Evolutionary conservation across 2,113 vertebrate genomes (phyloP), one percentile per base, ranked within the genome.

Genomic region (Coracopsis vasa): DNA sequence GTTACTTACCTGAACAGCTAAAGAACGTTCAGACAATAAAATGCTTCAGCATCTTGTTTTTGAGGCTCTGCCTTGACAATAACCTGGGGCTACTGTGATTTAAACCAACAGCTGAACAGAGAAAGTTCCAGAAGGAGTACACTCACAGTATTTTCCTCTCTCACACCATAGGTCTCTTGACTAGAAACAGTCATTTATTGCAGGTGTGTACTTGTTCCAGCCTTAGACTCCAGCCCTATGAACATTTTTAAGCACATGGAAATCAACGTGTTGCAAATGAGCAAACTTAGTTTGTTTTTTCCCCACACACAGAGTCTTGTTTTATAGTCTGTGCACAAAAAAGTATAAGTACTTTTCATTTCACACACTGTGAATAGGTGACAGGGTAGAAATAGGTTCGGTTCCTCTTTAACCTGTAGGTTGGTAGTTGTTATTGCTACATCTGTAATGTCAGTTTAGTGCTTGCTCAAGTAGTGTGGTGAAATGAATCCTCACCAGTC

Each of bases 171-270:
- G 19, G 62, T 33, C 70, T 89, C 71, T 37, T 77, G 65, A 82
- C 58, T 75, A 90, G 65, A 88, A 89, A 81, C 61, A 94, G 67
- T 78, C 23, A 92, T 75, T 86, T 84, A 60, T 93, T 95, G 92
- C 37, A 41, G 92, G 87, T 86, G 90, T 74, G 80, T 81, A 88
- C 72, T 96, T 94, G 51, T 86, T 96, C 89, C 95, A 97, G 86
- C 95, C 94, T 97, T 96, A 90, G 54, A 77, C 71, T 85, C 66
- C 89, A 95, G 54, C 95, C 23, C 94, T 94, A 96, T 17, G 53
- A 97, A 97, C 97, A 97, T 96, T 97, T 98, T 98, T 96, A 98
- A 98, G 96, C 97, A 97, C 97, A 95, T 97, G 97, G 97, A 97
- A 98, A 95, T 93, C 28, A 73, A 72, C 1, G 0, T 58, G 42